These are phyloP conservation scores for Leptinotarsa lineolata DNA, from an alignment of 1,140 invertebrate species.

Conservation along the genomic window DNA sequence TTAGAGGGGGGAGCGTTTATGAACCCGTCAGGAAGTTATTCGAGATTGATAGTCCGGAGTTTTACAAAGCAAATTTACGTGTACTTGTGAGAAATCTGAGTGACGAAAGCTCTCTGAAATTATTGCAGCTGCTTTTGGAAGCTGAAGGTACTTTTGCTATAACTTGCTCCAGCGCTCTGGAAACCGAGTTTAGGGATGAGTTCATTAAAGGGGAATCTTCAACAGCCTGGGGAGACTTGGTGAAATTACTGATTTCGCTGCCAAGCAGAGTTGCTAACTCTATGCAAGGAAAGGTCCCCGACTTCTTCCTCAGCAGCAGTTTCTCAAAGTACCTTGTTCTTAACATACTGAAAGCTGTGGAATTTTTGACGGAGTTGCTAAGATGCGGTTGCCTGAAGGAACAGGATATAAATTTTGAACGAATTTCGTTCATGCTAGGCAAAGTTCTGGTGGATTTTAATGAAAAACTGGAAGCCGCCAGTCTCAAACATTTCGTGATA, in stretches of 20 bases:
- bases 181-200: slow-evolving; percentile 32
- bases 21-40: slow-evolving; percentile 56
- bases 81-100: slow-evolving; percentile 57
- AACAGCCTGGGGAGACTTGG: slow-evolving; percentile 60
- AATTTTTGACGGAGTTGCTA: slow-evolving; percentile 60
- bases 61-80: slow-evolving; percentile 60
- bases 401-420: slow-evolving; percentile 54
- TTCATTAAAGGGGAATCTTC: slow-evolving; percentile 42
- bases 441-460: slow-evolving; percentile 65
- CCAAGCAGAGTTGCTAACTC: slow-evolving; percentile 72
- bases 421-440: slow-evolving; percentile 63
- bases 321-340: slow-evolving; percentile 65
- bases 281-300: slow-evolving; percentile 60
- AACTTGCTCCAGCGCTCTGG: slow-evolving; percentile 52
- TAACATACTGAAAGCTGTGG: slow-evolving; percentile 64
- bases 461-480: slow-evolving; percentile 54
- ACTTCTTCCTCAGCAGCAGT: slow-evolving; percentile 63
- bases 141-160: slow-evolving; percentile 63
- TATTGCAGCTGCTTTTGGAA: slow-evolving; percentile 61
- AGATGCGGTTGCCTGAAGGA: slow-evolving; percentile 43
- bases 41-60: slow-evolving; percentile 59
- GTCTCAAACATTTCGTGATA: slow-evolving; percentile 57
- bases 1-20: slow-evolving; percentile 53
- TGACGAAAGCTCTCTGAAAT: slow-evolving; percentile 43
- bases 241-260: slow-evolving; percentile 68